Evolutionary conservation across 1,140 invertebrate species (phyloP).

Genomic region (Grapholita molesta): DNA sequence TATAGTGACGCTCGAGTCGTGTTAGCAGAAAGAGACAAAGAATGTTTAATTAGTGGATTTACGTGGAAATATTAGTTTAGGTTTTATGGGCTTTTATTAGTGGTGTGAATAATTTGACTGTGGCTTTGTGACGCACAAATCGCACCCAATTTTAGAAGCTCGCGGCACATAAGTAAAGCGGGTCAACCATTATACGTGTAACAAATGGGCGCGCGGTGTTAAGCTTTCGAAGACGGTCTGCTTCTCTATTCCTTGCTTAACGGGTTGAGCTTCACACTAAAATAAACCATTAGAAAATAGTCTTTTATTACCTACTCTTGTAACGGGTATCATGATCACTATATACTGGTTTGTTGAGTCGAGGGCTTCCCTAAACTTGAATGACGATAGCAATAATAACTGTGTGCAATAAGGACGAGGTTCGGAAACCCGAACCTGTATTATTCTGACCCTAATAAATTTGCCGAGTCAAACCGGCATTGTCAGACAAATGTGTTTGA

Average conservation of each 20-base stretch:
- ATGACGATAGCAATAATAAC: neutral
- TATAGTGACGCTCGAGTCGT: slow-evolving; percentile 45
- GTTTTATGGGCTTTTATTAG: neutral
- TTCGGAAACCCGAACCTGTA: slow-evolving; percentile 69
- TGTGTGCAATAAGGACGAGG: slow-evolving; percentile 65
- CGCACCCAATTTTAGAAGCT: slow-evolving; percentile 46
- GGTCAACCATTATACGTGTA: slow-evolving; percentile 72
- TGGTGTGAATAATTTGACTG: slow-evolving; percentile 43
- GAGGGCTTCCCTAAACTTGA: neutral
- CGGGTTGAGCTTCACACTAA: neutral
- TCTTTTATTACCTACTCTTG: neutral
- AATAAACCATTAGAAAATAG: neutral
- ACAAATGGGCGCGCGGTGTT: slow-evolving; percentile 56
- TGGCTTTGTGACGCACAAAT: slow-evolving; percentile 49
- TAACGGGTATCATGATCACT: neutral
- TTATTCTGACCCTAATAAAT: slow-evolving; percentile 77
- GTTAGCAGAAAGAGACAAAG: neutral
- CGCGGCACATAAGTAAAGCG: slow-evolving; percentile 58
- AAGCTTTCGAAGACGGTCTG: slow-evolving; percentile 49
- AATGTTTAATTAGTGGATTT: slow-evolving; percentile 6
- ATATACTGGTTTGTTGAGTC: neutral
- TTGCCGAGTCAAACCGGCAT: slow-evolving; percentile 70
- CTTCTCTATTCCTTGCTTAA: neutral
- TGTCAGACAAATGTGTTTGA: slow-evolving; percentile 72
- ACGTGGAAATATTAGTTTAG: neutral